phyloP scores from a whole-genome alignment of 2,888 invertebrate species.

The Drosophila limbata region DNA sequence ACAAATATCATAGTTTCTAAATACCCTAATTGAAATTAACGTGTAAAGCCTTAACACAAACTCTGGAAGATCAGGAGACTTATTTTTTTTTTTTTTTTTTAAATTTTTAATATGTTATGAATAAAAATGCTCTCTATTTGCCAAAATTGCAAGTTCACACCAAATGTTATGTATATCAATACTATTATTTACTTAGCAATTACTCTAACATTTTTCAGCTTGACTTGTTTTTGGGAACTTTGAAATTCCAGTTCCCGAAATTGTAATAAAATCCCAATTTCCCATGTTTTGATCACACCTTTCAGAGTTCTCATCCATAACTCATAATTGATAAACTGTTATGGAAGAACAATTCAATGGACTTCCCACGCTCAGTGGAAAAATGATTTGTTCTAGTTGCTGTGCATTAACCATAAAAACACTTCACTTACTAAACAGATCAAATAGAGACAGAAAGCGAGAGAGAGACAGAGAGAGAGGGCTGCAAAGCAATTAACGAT shows the following conservation, averaged over 20 bases:
- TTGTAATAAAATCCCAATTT: conserved; percentile 16
- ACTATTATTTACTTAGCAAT: not conserved
- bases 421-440: conserved; percentile 39
- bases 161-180: no score
- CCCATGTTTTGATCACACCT: conserved; percentile 60
- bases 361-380: conserved; percentile 58
- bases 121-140: no score
- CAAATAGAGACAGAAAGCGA: conserved; percentile 20
- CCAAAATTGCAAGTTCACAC: no score
- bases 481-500: conserved; percentile 60
- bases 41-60: no score
- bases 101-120: no score
- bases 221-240: not conserved
- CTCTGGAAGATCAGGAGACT: no score
- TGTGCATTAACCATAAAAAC: conserved; percentile 42
- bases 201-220: not conserved
- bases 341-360: conserved; percentile 47
- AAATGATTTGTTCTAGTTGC: conserved; percentile 51
- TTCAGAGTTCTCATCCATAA: conserved; percentile 24
- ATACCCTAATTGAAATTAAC: no score
- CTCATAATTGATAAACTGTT: conserved; percentile 48
- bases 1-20: no score
- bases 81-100: no score
- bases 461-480: conserved; percentile 1
- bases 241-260: not conserved